Conservation (phyloP, 2,113 vertebrate species). For the Mobula hypostoma region DNA sequence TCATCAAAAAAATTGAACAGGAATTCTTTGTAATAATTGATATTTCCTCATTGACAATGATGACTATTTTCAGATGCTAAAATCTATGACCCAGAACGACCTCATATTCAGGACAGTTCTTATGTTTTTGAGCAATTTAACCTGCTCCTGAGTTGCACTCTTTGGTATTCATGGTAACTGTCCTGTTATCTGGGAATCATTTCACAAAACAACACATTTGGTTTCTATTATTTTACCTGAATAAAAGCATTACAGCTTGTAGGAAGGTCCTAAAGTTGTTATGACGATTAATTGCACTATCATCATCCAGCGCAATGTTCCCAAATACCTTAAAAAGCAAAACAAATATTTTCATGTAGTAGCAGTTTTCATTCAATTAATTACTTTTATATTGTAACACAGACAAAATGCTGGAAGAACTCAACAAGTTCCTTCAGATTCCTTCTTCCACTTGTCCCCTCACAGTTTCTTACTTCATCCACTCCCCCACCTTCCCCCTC, state of each 20-base stretch:
- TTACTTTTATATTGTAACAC: neutral
- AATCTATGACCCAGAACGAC: neutral
- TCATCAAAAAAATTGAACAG: neutral
- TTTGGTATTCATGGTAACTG: no score
- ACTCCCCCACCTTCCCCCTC: no score
- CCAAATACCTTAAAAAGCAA: constrained; percentile 76
- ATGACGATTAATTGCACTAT: constrained; percentile 82
- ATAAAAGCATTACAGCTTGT: constrained; percentile 88
- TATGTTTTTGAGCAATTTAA: neutral
- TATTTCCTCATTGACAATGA: neutral
- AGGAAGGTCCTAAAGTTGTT: constrained; percentile 93
- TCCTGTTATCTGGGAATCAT: no score
- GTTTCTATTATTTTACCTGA: constrained; percentile 63
- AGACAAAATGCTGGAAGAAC: no score
- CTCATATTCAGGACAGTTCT: neutral
- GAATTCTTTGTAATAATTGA: neutral
- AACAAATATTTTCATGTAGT: neutral
- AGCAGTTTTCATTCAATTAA: neutral
- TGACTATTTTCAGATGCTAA: neutral
- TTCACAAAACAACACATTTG: neutral
- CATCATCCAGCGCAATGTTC: constrained; percentile 84
- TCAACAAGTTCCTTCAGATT: no score
- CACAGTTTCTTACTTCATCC: no score
- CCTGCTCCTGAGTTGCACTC: no score
- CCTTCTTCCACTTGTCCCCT: no score